Base-by-base conservation (phyloP, 2,113 vertebrate genomes). In the Verasper variegatus region DNA sequence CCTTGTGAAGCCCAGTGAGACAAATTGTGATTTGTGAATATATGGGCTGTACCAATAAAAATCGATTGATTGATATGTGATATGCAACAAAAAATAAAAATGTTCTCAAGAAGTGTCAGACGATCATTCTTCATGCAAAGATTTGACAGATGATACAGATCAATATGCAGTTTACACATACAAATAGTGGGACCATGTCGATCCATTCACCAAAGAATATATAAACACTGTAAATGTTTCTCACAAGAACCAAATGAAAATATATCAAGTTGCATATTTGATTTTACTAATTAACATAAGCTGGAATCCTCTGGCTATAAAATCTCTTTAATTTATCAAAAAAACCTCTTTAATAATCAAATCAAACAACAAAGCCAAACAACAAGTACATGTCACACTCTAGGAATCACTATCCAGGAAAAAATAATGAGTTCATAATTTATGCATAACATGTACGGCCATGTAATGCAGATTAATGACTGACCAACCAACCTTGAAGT, bases 381-480 rank as follows among this genome's bases (percentile, higher is more conserved):
- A 68, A 67, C 27, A 69, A 58, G 24, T 3, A 71, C 2, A 47
- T 45, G 40, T 37, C 6, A 27, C 45, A 49, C 45, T 18, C 45
- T 24, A n/a, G 7, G 54, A 68, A 69, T 76, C 26, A 26, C 40
- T 61, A 27, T 70, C 42, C 11, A 55, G 52, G 75, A 64, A 64
- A 65, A 75, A 75, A 21, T 68, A 81, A 88, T 83, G 5, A 84
- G 77, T 71, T 87, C 45, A 82, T 81, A 86, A 88, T 87, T 80
- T 78, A 89, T 91, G 40, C 71, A 84, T 74, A 66, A 71, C 78
- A 84, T 81, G 68, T 70, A 76, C 71, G 57, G 26, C 68, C 27
- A 13, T 77, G 56, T 86, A 90, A 86, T 75, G 58, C 20, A 82
- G 85, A 90, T 88, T 81, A 86, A 89, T 86, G 86, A 82, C 64